Base-by-base conservation (phyloP, 2,113 vertebrate species). In the Halichoerus grypus region DNA sequence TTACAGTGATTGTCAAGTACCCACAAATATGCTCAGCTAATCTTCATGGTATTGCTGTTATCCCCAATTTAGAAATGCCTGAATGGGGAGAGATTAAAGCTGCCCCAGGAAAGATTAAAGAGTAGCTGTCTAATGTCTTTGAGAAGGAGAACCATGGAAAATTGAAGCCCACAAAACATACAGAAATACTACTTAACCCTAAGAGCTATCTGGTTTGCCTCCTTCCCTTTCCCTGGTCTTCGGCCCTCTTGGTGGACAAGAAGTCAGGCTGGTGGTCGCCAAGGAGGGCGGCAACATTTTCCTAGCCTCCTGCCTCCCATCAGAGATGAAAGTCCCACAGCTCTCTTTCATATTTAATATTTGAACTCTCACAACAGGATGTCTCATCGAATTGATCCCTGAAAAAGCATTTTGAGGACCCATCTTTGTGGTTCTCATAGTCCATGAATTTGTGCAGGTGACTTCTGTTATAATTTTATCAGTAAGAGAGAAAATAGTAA, bases 81-180 rank as follows among this genome's bases (percentile, higher is more conserved):
- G 85, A 97, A 91, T 95, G 49, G 24, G 79, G 74, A 12, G 77
- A 63, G 97, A 92, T 96, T 90, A 97, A 95, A 85, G 63, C 89
- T 84, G 79, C 86, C 81, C 89, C 87, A 26, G 39, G 15, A 86
- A 33, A 97, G 97, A 97, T 97, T 95, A 97, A 97, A 96, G 42
- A n/a, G 74, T 80, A 39, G n/a, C 96, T 92, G 87, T 86, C 61
- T 94, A 96, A 88, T 53, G 91, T 94, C 93, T 74, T 26, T 33
- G 71, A 94, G 83, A 94, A 90, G 22, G 74, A 91, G 61, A 95
- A 79, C 55, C 55, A 51, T 49, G 88, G 63, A 72, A 96, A 95
- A 83, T 65, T 53, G 79, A 94, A 97, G 77, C 67, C 67, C 86
- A 65, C 86, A 89, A 39, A 81, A 86, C 91, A 88, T 36, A 51